Evolutionary conservation across 2,888 invertebrate genomes (phyloP).

Genomic region (Aporophyla nigra): DNA sequence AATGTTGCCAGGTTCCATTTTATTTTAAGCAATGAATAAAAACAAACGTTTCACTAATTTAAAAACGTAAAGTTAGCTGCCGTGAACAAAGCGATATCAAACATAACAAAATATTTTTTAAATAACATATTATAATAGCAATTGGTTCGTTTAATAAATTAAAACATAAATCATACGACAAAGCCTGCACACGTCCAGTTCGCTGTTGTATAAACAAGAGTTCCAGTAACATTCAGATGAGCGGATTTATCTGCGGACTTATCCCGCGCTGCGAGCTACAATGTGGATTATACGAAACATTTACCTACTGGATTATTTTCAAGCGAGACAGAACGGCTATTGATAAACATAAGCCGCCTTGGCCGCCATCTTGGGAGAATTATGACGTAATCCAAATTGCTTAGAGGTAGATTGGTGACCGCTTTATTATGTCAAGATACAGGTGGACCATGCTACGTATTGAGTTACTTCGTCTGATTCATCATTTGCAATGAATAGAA

Average conservation of each 20-base stretch:
- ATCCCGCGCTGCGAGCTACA: neutral
- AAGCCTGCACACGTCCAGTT: neutral
- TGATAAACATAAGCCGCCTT: constrained; percentile 15
- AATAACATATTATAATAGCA: constrained; percentile 22
- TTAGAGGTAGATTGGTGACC: constrained; percentile 6
- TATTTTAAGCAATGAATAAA: neutral
- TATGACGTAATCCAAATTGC: constrained; percentile 46
- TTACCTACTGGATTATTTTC: constrained; percentile 6
- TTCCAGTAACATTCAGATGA: neutral
- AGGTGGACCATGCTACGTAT: neutral
- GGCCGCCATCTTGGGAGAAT: constrained; percentile 35
- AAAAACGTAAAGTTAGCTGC: constrained; percentile 3
- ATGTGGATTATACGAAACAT: constrained; percentile 11
- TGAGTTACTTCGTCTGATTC: constrained; percentile 6
- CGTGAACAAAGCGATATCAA: constrained; percentile 10
- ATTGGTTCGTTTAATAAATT: constrained; percentile 32
- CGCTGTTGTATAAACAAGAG: neutral
- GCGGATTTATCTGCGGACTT: constrained; percentile 11
- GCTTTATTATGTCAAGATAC: neutral
- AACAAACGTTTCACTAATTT: neutral
- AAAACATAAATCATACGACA: constrained; percentile 38
- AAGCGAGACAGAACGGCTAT: constrained; percentile 9
- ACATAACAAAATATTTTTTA: constrained; percentile 24
- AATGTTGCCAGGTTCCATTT: neutral
- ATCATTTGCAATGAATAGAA: neutral